These are phyloP conservation scores for Drosophila littoralis DNA, from an alignment of 1,140 invertebrate species.

Conservation along the genomic window DNA sequence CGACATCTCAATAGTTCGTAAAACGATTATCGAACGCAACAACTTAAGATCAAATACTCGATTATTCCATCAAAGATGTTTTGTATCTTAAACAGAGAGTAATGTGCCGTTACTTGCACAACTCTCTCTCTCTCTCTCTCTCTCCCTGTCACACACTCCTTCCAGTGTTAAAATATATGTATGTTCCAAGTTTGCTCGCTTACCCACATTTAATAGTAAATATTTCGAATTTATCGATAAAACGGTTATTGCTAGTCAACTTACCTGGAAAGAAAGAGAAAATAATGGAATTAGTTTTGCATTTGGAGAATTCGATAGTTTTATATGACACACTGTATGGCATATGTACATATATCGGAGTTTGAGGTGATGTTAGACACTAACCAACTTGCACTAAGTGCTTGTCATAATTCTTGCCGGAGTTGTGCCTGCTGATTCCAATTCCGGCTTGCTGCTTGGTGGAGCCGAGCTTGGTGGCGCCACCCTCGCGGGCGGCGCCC, in stretches of 20 bases:
- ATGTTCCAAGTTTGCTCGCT: constrained; percentile 45
- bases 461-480: not conserved
- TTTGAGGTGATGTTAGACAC: constrained; percentile 8
- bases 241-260: constrained; percentile 33
- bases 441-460: too few species aligned
- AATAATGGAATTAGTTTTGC: constrained; percentile 8
- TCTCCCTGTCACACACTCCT: too few species aligned
- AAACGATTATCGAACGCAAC: too few species aligned
- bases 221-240: constrained; percentile 9
- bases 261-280: constrained; percentile 66
- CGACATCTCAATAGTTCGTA: not conserved
- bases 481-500: constrained; percentile 16
- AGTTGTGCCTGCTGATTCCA: not conserved
- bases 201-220: constrained; percentile 34
- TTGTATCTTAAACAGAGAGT: too few species aligned
- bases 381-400: constrained; percentile 60
- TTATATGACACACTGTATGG: too few species aligned
- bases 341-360: too few species aligned
- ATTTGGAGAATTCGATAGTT: not conserved
- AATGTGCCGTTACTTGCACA: too few species aligned
- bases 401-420: constrained; percentile 21
- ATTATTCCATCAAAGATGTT: too few species aligned
- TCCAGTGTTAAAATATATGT: too few species aligned
- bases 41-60: too few species aligned
- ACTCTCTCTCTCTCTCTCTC: too few species aligned